phyloP scores from a whole-genome alignment of 2,888 invertebrate species.

The Meteorus colon region DNA sequence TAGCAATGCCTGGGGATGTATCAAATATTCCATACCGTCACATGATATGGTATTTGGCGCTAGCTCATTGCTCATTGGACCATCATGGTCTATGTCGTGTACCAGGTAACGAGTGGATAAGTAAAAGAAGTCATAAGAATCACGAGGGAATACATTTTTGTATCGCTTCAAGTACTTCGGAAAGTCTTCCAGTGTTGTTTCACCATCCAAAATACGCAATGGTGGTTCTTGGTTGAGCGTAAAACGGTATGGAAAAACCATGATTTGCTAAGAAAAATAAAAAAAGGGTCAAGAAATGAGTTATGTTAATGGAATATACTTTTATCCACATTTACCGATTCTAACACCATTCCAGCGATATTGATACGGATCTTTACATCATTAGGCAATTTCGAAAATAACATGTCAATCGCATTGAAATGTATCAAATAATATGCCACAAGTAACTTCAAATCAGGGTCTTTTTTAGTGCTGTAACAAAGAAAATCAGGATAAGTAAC shows the following conservation, averaged over 20 bases:
- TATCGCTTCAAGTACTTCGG: background rate
- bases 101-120: background rate
- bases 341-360: background rate
- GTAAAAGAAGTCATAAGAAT: background rate
- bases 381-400: background rate
- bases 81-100: background rate
- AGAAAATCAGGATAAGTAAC: too few species aligned
- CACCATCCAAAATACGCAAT: background rate
- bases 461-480: too few species aligned
- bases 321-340: background rate
- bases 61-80: background rate
- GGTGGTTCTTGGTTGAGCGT: background rate
- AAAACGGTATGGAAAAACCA: background rate
- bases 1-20: too few species aligned
- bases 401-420: background rate
- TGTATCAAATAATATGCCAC: background rate
- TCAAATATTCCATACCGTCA: too few species aligned
- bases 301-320: background rate
- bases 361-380: background rate
- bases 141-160: background rate
- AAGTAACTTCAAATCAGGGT: background rate
- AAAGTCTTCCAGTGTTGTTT: background rate
- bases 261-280: background rate
- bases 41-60: background rate
- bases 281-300: background rate